A percentile compares a stretch with the other conserved stretches of the same genome.
These are phyloP conservation scores for Semnornis frantzii DNA, from an alignment of 2,113 vertebrate species.

Conservation along the genomic window DNA sequence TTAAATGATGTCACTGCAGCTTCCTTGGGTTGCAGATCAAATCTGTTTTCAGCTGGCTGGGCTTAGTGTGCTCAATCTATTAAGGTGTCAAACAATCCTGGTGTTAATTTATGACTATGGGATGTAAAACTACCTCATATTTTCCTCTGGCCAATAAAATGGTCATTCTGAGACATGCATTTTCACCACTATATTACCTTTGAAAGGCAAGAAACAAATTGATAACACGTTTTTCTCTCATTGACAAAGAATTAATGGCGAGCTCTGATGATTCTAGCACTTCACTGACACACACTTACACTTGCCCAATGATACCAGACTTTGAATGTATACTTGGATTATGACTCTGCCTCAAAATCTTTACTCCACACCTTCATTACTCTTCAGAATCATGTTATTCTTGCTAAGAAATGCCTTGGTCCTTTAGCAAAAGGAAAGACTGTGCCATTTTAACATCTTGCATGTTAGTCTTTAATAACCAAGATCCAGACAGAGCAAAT, in stretches of 20 bases:
- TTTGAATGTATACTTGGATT: background rate
- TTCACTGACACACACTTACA: background rate
- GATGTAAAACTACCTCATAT: background rate
- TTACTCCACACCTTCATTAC: background rate
- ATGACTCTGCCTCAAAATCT: background rate
- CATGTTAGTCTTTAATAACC: background rate
- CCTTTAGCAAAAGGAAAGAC: background rate
- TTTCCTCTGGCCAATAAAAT: background rate
- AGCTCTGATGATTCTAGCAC: background rate
- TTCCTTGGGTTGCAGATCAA: background rate
- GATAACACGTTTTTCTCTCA: background rate
- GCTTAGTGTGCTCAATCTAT: background rate
- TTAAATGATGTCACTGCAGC: background rate
- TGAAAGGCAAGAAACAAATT: background rate
- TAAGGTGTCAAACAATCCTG: background rate
- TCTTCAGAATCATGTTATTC: background rate
- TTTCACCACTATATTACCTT: background rate
- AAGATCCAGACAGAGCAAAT: background rate
- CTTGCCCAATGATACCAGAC: background rate
- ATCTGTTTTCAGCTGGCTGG: background rate
- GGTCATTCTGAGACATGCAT: background rate
- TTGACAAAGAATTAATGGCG: background rate
- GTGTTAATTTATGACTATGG: background rate
- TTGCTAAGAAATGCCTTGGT: background rate
- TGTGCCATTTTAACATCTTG: background rate